Conservation (phyloP, 1,140 invertebrate species). For the Ctenoplectra terminalis region DNA sequence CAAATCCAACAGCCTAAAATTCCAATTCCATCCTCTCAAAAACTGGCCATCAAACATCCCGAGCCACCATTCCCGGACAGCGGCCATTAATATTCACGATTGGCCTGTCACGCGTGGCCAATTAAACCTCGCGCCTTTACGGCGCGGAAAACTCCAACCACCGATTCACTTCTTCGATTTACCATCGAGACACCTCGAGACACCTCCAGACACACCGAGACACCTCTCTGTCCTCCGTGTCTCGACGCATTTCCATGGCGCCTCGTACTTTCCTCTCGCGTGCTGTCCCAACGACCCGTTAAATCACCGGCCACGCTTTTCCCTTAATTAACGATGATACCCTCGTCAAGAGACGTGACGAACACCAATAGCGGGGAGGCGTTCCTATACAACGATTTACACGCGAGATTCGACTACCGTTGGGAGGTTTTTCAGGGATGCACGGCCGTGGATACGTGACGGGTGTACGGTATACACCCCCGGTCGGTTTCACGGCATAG, state of each 20-base stretch:
- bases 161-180: background rate
- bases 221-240: background rate
- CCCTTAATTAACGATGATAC: slow-evolving; percentile 47
- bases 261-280: slow-evolving; percentile 4
- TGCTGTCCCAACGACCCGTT: background rate
- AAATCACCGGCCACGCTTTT: background rate
- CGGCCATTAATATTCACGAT: slow-evolving; percentile 1
- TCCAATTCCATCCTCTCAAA: background rate
- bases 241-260: background rate
- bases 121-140: background rate
- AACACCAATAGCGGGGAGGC: too few relatives aligned
- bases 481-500: slow-evolving; percentile 42
- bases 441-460: slow-evolving; percentile 48
- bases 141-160: background rate
- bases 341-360: background rate
- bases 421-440: slow-evolving; percentile 45
- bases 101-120: background rate
- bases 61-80: too few relatives aligned
- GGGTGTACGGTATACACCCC: slow-evolving; percentile 35
- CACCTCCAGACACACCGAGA: background rate
- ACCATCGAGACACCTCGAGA: background rate
- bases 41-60: background rate
- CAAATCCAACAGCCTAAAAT: too few relatives aligned
- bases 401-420: slow-evolving; percentile 50
- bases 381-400: slow-evolving; percentile 37